Evolutionary conservation across 1,140 invertebrate species (phyloP).

Genomic region (Drosophila orosa): DNA sequence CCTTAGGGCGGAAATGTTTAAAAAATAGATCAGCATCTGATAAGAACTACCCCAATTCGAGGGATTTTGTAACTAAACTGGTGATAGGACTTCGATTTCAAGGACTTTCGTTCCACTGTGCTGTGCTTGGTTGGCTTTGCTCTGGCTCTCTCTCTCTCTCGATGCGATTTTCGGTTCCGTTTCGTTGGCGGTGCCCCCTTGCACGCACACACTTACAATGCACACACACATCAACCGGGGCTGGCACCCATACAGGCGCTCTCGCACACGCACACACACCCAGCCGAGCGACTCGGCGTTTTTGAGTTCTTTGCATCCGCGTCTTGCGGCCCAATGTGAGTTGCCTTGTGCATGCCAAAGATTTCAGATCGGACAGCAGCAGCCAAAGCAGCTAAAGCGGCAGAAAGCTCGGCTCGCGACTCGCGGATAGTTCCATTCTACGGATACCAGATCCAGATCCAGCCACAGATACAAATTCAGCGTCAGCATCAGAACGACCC

Average conservation of each 20-base stretch:
- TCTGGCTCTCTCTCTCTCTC: slow-evolving; percentile 58
- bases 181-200: slow-evolving; percentile 58
- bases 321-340: slow-evolving; percentile 75
- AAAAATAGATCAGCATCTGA: background rate
- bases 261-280: slow-evolving; percentile 18
- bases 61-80: background rate
- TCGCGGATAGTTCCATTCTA: slow-evolving; percentile 31
- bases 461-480: slow-evolving; percentile 9
- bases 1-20: background rate
- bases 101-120: slow-evolving; percentile 19
- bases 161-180: slow-evolving; percentile 57
- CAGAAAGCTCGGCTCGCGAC: slow-evolving; percentile 54
- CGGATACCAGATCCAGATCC: slow-evolving; percentile 20
- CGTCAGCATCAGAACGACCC: background rate
- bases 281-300: slow-evolving; percentile 46
- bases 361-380: slow-evolving; percentile 76
- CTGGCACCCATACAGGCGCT: slow-evolving; percentile 30
- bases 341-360: slow-evolving; percentile 80
- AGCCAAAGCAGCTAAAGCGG: slow-evolving; percentile 46
- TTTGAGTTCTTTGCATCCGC: slow-evolving; percentile 80
- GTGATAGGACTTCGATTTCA: background rate
- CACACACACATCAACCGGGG: slow-evolving; percentile 14
- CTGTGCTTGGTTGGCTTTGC: slow-evolving; percentile 27
- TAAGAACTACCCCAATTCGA: background rate
- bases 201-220: slow-evolving; percentile 62